These are phyloP conservation scores for Luehdorfia chinensis DNA, from an alignment of 1,140 invertebrate species.

Conservation along the genomic window DNA sequence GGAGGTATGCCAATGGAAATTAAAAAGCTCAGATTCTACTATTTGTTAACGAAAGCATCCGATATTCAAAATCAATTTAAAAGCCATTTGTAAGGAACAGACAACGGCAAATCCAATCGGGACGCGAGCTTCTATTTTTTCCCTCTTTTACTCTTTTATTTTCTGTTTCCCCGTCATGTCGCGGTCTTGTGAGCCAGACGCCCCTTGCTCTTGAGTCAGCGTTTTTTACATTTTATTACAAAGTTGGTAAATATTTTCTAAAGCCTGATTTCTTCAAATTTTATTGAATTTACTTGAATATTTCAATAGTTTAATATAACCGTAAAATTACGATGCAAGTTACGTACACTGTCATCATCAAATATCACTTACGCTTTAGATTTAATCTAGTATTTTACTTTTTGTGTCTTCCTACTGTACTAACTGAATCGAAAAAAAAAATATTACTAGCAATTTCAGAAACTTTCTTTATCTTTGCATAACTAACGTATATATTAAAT, in stretches of 20 bases:
- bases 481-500: too few relatives aligned
- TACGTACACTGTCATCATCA: too few relatives aligned
- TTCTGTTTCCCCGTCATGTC: constrained; percentile 64
- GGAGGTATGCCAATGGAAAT: constrained; percentile 3
- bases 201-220: constrained; percentile 70
- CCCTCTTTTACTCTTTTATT: constrained; percentile 49
- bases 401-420: too few relatives aligned
- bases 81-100: constrained; percentile 74
- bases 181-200: constrained; percentile 70
- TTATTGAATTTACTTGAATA: constrained; percentile 17
- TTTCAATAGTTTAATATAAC: too few relatives aligned
- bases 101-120: constrained; percentile 73
- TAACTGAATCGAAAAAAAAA: too few relatives aligned
- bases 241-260: constrained; percentile 72
- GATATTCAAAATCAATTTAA: constrained; percentile 74
- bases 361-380: too few relatives aligned
- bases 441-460: too few relatives aligned
- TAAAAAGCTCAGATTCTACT: constrained; percentile 14
- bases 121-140: constrained; percentile 60
- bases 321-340: too few relatives aligned
- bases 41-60: constrained; percentile 56
- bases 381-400: too few relatives aligned
- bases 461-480: too few relatives aligned
- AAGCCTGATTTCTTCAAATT: constrained; percentile 54
- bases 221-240: constrained; percentile 72